Evolutionary conservation across 92 coral and sea anemone species (phyloP), one percentile per base, ranked within the genome.

Genomic region (Epizoanthus ramosus): DNA sequence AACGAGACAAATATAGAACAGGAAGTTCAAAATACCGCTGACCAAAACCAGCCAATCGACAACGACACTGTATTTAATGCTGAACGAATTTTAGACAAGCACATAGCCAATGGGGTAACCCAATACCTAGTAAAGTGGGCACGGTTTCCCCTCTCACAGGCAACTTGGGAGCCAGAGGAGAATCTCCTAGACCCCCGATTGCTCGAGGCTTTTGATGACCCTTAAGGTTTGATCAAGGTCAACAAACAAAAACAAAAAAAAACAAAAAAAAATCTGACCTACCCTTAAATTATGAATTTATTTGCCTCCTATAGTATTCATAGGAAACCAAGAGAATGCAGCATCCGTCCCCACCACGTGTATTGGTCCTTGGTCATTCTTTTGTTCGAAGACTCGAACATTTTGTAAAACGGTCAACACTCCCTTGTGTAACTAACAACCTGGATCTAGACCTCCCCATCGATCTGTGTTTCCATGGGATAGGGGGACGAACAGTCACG

Each of bases 141-240:
- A 24, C 72, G 83, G 2, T 79, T 63, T 28, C 83, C 83, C 1
- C 15, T 79, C 8, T 79, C 83, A 31, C 28, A 28, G 47, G 72
- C 83, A 2, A 79, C 83, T 0, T 79, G 83, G 72, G 83, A 79
- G 8, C 83, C 83, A 2, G 35, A 79, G 25, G 58, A 79, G 39
- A 18, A 63, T 22, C n/a, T 79, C 8, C 22, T 63, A 1, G 73
- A 79, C 4, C 41, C 73, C 0, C 16, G 73, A 5, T 41, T 79
- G 14, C 39, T 79, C 13, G 15, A 8, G 15, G 19, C 58, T 5
- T 79, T 61, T 47, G 16, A 39, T n/a, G 59, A n/a, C n/a, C n/a
- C n/a, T n/a, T n/a, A n/a, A n/a, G n/a, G n/a, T n/a, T n/a, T n/a
- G n/a, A n/a, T n/a, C n/a, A n/a, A 6, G n/a, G n/a, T n/a, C n/a